Percentiles rank a stretch among this genome's conserved stretches.
These are phyloP conservation scores for Indicator maculatus DNA, from an alignment of 2,113 vertebrate species.

Conservation along the genomic window DNA sequence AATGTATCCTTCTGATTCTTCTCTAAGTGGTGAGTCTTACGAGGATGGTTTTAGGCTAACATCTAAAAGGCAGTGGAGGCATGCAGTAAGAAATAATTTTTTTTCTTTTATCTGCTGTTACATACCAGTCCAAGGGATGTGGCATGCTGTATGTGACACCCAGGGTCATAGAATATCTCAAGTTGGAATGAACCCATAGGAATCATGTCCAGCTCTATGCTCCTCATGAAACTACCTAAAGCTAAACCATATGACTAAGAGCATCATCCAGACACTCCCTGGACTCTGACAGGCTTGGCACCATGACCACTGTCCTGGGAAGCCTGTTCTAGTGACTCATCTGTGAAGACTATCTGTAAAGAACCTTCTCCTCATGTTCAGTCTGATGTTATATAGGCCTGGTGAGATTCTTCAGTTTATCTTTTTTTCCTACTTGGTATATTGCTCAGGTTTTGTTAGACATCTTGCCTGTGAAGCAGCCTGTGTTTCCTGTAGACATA, in stretches of 20 bases:
- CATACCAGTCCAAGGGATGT: accelerated
- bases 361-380: neutral
- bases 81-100: neutral
- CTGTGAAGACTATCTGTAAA: neutral
- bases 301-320: accelerated
- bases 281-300: neutral
- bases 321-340: neutral
- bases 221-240: neutral
- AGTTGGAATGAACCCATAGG: neutral
- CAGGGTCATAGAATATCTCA: neutral
- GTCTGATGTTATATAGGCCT: neutral
- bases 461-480: neutral
- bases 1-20: accelerated
- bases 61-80: neutral
- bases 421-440: neutral
- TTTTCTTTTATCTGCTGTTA: neutral
- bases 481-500: neutral
- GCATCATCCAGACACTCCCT: accelerated
- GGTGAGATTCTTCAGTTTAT: neutral
- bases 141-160: neutral
- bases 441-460: neutral
- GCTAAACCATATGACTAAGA: neutral
- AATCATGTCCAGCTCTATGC: neutral
- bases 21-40: too few species aligned
- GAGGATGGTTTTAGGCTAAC: neutral